Base-by-base conservation (phyloP, 1,140 invertebrate genomes). In the Eubasilissa regina region DNA sequence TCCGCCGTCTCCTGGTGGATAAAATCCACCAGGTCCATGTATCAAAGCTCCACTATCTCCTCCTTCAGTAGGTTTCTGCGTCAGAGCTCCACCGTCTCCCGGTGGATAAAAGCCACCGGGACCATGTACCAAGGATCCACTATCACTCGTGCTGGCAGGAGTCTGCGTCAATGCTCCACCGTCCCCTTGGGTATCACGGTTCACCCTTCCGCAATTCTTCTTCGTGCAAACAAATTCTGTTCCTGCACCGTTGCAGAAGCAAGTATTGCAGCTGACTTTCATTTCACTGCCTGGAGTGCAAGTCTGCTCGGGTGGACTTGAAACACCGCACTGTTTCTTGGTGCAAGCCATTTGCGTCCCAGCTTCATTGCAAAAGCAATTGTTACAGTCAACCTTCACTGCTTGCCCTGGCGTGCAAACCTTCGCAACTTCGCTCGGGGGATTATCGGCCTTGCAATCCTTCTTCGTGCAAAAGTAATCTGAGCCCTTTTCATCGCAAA, bases 31-130 rank as follows among this genome's bases (percentile, higher is more conserved):
- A n/a, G n/a, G n/a, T n/a, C n/a, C n/a, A n/a, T n/a, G n/a, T n/a
- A n/a, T n/a, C n/a, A n/a, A n/a, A n/a, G 51, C 51, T 3, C 51
- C 51, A 53, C 51, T 15, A 53, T 53, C 51, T 53, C 51, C 51
- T 0, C 51, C 51, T 4, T 53, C 17, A 53, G 13, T 53, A 8
- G 17, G 17, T 4, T 53, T 53, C 4, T 53, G 51, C 17, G 53
- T 55, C 6, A 55, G n/a, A 55, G 53, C 53, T 15, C 53, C 53
- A 17, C 53, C 53, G 19, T 55, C n/a, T 55, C 53, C 53, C n/a
- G n/a, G n/a, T n/a, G n/a, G n/a, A n/a, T n/a, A n/a, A n/a, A n/a
- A n/a, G n/a, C n/a, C n/a, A n/a, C n/a, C n/a, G n/a, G n/a, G n/a
- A n/a, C n/a, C n/a, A n/a, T n/a, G n/a, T n/a, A n/a, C n/a, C n/a